Conservation (phyloP, 2,113 vertebrate genomes). For the Neolamprologus fasciatus region DNA sequence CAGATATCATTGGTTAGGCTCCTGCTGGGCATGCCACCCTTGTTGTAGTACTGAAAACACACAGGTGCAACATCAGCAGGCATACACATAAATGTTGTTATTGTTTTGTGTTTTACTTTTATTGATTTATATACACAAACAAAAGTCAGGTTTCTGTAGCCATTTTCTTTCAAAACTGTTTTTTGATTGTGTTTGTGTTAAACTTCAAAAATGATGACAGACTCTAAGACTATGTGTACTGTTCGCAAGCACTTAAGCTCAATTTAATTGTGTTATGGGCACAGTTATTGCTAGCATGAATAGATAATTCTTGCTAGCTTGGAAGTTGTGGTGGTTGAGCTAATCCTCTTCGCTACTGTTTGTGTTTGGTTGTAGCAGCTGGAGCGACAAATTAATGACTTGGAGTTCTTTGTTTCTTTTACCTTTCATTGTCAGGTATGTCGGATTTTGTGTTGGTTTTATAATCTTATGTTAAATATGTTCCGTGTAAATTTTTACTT, state of each 20-base stretch:
- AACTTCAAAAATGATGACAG: neutral
- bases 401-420: too few species aligned
- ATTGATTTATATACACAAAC: fast-evolving
- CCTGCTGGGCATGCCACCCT: slow-evolving; percentile 65
- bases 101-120: too few species aligned
- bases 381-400: too few species aligned
- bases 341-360: too few species aligned
- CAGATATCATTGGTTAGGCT: slow-evolving; percentile 63
- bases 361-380: too few species aligned
- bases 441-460: too few species aligned
- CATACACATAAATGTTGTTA: fast-evolving
- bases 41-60: slow-evolving; percentile 67
- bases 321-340: too few species aligned
- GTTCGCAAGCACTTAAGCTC: fast-evolving
- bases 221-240: fast-evolving
- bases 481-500: too few species aligned
- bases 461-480: too few species aligned
- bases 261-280: neutral
- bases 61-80: neutral
- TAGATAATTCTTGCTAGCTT: too few species aligned
- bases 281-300: too few species aligned
- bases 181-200: neutral
- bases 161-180: neutral
- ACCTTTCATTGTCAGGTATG: too few species aligned
- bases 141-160: fast-evolving